Evolutionary conservation across 1,140 invertebrate species (phyloP).

Genomic region (Drosophila mojavensis): DNA sequence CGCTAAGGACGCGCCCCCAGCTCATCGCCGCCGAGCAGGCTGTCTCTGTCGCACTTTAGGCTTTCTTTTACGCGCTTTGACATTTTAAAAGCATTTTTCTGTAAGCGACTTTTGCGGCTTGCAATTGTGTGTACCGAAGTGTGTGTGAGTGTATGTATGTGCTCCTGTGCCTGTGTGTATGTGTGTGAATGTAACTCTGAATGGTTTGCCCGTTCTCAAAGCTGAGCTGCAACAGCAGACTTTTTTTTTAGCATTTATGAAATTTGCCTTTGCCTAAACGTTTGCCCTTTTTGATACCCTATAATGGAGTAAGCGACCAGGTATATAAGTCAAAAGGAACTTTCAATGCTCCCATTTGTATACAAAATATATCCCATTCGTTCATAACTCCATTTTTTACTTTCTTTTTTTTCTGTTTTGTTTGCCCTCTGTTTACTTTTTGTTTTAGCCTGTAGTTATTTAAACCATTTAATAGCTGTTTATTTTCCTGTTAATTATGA

Average conservation of each 20-base stretch:
- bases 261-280: constrained; percentile 33
- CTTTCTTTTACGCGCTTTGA: constrained; percentile 75
- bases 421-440: constrained; percentile 40
- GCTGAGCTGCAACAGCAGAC: constrained; percentile 13
- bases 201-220: constrained; percentile 42
- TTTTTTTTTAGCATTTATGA: constrained; percentile 29
- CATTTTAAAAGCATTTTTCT: constrained; percentile 83
- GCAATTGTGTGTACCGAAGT: constrained; percentile 29
- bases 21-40: not conserved
- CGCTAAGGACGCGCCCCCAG: not conserved
- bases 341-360: not conserved
- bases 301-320: not conserved
- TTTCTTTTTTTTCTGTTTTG: constrained; percentile 8
- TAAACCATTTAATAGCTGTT: constrained; percentile 73
- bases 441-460: constrained; percentile 62
- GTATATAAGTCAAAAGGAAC: not conserved
- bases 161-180: constrained; percentile 2
- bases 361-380: not conserved
- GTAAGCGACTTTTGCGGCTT: constrained; percentile 68
- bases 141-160: constrained; percentile 13
- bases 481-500: constrained; percentile 69
- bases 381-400: not conserved
- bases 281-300: constrained; percentile 28
- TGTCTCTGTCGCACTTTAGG: constrained; percentile 1
- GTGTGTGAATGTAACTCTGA: constrained; percentile 37